Base-by-base conservation (phyloP, 1,140 invertebrate species). In the Ooceraea biroi region DNA sequence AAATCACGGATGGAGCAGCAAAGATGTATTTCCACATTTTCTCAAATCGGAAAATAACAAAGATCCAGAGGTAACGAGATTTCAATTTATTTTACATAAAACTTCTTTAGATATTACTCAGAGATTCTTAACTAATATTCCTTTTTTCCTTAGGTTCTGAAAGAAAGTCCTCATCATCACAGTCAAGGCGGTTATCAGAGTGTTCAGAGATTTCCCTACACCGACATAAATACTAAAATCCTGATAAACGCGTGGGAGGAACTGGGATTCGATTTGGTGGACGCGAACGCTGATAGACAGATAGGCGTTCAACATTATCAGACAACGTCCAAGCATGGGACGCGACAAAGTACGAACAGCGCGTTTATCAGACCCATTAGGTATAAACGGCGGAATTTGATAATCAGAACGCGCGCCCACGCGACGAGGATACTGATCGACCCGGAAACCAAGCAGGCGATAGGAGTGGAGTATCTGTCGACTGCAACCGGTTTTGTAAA, bases 351-450 rank as follows among this genome's bases (percentile, higher is more conserved):
- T 83, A 96, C 96, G 0, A 96, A 97, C 77, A 94, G 92, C 22
- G 97, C 97, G 0, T 98, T 97, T 91, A 96, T 98, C 17, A 93
- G 95, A 84, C 97, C 97, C 0, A 96, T 97, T 58, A 93, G 97
- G 46, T 89, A 95, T n/a, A 95, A 96, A 80, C 93, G 98, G 46
- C 91, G 91, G 0, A 99, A 98, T 93, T 93, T 98, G 27, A 94
- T 95, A 63, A 95, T 98, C 1, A 92, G 96, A 36, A 97, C 96
- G 0, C 95, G 97, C 73, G 95, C 97, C 0, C 95, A 96, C 63
- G 97, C 96, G 0, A 97, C 95, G 0, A 96, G 96, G 90, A 91
- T 98, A 3, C 90, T 98, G 0, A 97, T 98, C 87, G 96, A 98
- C 93, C 94, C 94, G 0, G 82, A 93, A 11, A 96, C 95, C 1